These are phyloP conservation scores for Hippocampus kuda DNA, from an alignment of 2,797 vertebrate genomes.

Conservation along the genomic window DNA sequence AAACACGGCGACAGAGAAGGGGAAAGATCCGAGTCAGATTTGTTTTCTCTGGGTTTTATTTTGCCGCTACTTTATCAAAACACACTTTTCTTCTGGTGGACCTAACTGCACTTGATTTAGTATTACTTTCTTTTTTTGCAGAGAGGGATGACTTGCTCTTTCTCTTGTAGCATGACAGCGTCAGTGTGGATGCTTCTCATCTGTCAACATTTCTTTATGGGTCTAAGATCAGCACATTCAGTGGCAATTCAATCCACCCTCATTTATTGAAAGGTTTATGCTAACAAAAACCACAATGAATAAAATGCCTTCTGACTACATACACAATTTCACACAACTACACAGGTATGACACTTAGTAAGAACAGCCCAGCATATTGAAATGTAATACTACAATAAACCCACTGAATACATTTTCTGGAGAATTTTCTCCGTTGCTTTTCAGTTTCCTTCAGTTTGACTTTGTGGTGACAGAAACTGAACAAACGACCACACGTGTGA, in stretches of 20 bases:
- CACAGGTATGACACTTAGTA: neutral
- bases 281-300: neutral
- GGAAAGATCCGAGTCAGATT: slow-evolving; percentile 13
- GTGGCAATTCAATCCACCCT: slow-evolving; percentile 25
- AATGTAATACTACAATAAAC: slow-evolving; percentile 46
- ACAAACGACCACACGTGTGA: slow-evolving; percentile 18
- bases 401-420: slow-evolving; percentile 53
- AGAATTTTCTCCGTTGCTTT: slow-evolving; percentile 43
- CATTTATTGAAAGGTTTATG: neutral
- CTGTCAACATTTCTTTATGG: slow-evolving; percentile 27
- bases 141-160: slow-evolving; percentile 3
- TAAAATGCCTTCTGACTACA: slow-evolving; percentile 24
- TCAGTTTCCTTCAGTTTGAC: slow-evolving; percentile 7
- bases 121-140: slow-evolving; percentile 17
- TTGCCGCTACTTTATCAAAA: neutral
- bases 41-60: slow-evolving; percentile 3
- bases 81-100: neutral
- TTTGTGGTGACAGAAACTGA: slow-evolving; percentile 54
- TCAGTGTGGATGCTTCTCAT: slow-evolving; percentile 9
- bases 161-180: slow-evolving; percentile 6
- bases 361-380: slow-evolving; percentile 40
- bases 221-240: slow-evolving; percentile 15
- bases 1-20: slow-evolving; percentile 14
- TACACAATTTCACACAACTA: slow-evolving; percentile 27
- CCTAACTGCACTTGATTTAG: neutral